Evolutionary conservation across 1,140 invertebrate genomes (phyloP), one percentile per base, ranked within the genome.

Genomic region (Battus philenor): DNA sequence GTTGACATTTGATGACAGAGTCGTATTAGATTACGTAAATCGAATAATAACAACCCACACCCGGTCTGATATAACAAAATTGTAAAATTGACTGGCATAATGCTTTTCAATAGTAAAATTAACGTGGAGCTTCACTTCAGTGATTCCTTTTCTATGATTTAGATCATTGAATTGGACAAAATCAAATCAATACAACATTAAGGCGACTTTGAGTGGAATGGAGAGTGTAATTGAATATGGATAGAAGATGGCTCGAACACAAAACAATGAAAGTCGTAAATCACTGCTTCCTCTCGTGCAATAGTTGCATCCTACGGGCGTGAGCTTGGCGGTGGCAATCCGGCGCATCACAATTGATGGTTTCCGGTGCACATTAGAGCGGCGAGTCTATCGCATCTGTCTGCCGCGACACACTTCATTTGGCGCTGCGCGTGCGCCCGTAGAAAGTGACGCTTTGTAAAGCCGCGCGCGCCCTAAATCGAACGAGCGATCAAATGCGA

Each of bases 221-320:
- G 49, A 34, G 54, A 51, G 44, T 57, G 59, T 50, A 61, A 64
- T 66, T 44, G 56, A 68, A 65, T 61, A 59, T 69, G 67, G 71
- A 68, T 66, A 64, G 47, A 65, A 52, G 59, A 61, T 51, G 59
- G 61, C 56, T 58, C 49, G 54, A 61, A 59, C 65, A 65, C 70
- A 67, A 80, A 80, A 84, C 80, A 81, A 78, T 81, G 62, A 75
- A 75, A 57, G 60, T 68, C 73, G 62, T 84, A 84, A 84, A 84
- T 80, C 80, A 75, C 62, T 44, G 68, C 61, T 78, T 84, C 76
- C 80, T 79, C 63, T 64, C 52, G 22, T 68, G 57, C 63, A 78
- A 74, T 71, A 64, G 75, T 73, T 63, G 61, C 77, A 72, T 80
- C 75, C 80, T 78, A 78, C 75, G 52, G 47, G 60, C 52, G 68